Evolutionary conservation across 35 echinoderm and acorn worm genomes (phyloP), one percentile per base, ranked within the genome.

Genomic region (Anneissia japonica): DNA sequence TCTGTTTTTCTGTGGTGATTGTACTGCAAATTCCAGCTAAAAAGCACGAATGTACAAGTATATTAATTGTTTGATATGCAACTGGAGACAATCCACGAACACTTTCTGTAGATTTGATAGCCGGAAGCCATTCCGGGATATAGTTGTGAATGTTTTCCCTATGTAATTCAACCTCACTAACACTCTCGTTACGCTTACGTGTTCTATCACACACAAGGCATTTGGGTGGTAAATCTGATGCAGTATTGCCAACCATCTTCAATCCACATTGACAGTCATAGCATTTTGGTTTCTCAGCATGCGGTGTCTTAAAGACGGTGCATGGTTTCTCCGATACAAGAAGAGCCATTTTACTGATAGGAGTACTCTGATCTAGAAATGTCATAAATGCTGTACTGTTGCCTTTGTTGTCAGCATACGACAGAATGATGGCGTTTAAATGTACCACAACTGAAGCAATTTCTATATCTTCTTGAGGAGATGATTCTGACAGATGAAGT

Each of bases 371-470:
- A 14, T 73, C 16, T 26, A 30, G 30, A 29, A 73, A 76, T 31
- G 19, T 32, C 19, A n/a, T 38, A 38, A 40, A 86, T 77, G 36
- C 23, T 34, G 34, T n/a, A n/a, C 32, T 36, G 19, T 26, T 36
- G 5, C 0, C 41, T n/a, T 36, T 75, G 19, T 74, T 40, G 73
- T 37, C 72, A 23, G 37, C 32, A 38, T 73, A 21, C 30, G 34
- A 86, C 36, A 86, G 3, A 23, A 77, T 30, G 32, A 86, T 38
- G 12, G 84, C 30, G 32, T 39, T 30, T 40, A 86, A 12, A 31
- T 86, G 84, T 28, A 77, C 14, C 21, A 86, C 34, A 30, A 86
- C 84, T 12, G 35, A 77, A 14, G 84, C 73, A 13, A 86, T 73
- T 76, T 76, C 23, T 28, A 77, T 9, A 31, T 76, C 74, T 31